A percentile compares a stretch with the other conserved stretches of the same genome.
phyloP scores from a whole-genome alignment of 2,797 vertebrate species.

The Nyctalus aviator region DNA sequence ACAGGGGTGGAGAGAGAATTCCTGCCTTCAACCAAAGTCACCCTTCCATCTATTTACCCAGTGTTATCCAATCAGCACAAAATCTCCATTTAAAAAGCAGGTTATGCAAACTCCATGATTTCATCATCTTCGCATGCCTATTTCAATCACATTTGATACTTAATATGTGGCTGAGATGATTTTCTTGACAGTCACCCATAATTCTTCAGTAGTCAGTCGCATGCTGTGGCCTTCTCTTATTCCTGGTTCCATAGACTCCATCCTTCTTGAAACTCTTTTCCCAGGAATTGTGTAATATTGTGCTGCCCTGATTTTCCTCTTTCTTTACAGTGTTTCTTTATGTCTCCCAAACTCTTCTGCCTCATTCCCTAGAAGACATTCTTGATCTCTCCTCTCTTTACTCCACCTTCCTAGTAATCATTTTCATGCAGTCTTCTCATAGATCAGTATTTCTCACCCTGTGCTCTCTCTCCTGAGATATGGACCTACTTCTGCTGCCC shows the following conservation, averaged over 20 bases:
- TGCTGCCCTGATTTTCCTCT: background rate
- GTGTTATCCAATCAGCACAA: background rate
- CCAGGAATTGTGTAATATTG: background rate
- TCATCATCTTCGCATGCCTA: background rate
- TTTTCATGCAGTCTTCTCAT: rapidly evolving
- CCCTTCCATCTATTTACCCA: background rate
- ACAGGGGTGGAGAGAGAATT: background rate
- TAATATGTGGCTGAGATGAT: background rate
- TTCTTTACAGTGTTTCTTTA: background rate
- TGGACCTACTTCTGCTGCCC: background rate
- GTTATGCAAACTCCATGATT: rapidly evolving
- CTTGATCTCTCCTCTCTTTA: background rate
- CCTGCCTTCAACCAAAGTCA: background rate
- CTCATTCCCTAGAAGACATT: background rate
- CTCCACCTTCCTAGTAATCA: background rate
- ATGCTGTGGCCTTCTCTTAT: background rate
- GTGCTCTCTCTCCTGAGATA: background rate
- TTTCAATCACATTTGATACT: background rate
- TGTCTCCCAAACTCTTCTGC: background rate
- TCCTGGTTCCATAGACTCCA: background rate
- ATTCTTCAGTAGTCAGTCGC: background rate
- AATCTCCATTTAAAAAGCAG: background rate
- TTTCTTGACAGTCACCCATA: background rate
- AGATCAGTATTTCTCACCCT: background rate
- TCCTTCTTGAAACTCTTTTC: background rate